These are phyloP conservation scores for Leucopsar rothschildi DNA, from an alignment of 2,113 vertebrate genomes.

Conservation along the genomic window DNA sequence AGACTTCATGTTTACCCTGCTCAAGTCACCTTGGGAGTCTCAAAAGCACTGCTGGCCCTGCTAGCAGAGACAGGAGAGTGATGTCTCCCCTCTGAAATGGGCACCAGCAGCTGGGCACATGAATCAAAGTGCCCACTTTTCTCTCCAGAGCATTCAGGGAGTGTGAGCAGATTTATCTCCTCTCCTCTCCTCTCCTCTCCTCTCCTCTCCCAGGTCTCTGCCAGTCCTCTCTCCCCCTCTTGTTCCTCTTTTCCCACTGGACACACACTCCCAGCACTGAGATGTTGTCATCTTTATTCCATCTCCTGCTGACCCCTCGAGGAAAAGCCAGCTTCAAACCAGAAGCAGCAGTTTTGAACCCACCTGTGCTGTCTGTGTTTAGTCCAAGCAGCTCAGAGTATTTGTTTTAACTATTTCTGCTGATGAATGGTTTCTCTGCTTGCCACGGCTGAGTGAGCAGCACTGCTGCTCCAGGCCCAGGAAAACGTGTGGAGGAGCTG, in stretches of 20 bases:
- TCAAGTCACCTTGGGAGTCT: not conserved
- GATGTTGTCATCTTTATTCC: not conserved
- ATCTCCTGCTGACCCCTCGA: not conserved
- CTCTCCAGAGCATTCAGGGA: not conserved
- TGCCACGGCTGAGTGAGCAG: not conserved
- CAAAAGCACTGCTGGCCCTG: not conserved
- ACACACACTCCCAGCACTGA: not conserved
- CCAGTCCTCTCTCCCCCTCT: not conserved
- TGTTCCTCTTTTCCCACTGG: not conserved
- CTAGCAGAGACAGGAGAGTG: not conserved
- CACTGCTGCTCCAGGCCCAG: not conserved
- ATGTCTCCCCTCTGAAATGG: not conserved
- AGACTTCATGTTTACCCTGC: not conserved
- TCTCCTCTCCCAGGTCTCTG: not conserved
- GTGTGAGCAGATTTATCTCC: not conserved
- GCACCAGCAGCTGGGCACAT: not conserved
- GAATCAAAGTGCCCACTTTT: not conserved
- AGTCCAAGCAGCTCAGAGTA: not conserved
- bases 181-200: not conserved
- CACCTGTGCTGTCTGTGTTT: not conserved
- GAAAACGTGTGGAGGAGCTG: not conserved
- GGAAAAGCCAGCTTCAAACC: not conserved
- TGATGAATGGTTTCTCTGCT: not conserved
- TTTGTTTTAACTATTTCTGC: not conserved
- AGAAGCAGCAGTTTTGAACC: not conserved